A percentile compares a stretch with the other conserved stretches of the same genome.
phyloP scores from a whole-genome alignment of 1,140 invertebrate species.

The Copidosoma floridanum region DNA sequence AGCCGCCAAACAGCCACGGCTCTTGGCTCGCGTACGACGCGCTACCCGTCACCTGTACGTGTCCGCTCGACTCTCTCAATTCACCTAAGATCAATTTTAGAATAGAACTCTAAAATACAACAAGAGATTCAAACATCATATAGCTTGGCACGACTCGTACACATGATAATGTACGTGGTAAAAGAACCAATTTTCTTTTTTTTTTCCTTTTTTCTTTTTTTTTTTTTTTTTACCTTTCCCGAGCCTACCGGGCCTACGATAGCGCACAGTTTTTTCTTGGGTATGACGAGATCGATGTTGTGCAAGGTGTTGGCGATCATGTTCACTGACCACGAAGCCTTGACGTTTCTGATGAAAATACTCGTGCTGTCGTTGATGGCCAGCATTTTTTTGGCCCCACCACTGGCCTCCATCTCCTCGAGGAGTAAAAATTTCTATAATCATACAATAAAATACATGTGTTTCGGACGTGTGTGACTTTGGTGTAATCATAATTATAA shows the following conservation, averaged over 20 bases:
- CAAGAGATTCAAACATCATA: too few species aligned
- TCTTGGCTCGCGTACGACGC: constrained; percentile 76
- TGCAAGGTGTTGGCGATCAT: constrained; percentile 63
- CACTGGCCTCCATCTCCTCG: constrained; percentile 52
- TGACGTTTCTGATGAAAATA: constrained; percentile 56
- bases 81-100: constrained; percentile 74
- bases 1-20: constrained; percentile 61
- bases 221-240: constrained; percentile 66
- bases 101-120: constrained; percentile 75
- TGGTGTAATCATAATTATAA: neutral
- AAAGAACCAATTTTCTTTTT: too few species aligned
- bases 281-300: constrained; percentile 62
- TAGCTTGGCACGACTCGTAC: too few species aligned
- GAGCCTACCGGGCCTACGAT: constrained; percentile 77
- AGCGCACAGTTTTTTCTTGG: constrained; percentile 66
- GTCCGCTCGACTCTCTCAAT: constrained; percentile 62
- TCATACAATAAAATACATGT: constrained; percentile 14
- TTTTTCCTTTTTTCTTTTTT: too few species aligned
- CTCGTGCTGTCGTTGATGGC: constrained; percentile 35
- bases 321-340: constrained; percentile 62
- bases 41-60: constrained; percentile 61
- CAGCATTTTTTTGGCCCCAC: constrained; percentile 25
- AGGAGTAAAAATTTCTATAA: constrained; percentile 47
- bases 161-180: too few species aligned
- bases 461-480: neutral